Conservation (phyloP, 1,140 invertebrate species). For the Oncopeltus fasciatus region DNA sequence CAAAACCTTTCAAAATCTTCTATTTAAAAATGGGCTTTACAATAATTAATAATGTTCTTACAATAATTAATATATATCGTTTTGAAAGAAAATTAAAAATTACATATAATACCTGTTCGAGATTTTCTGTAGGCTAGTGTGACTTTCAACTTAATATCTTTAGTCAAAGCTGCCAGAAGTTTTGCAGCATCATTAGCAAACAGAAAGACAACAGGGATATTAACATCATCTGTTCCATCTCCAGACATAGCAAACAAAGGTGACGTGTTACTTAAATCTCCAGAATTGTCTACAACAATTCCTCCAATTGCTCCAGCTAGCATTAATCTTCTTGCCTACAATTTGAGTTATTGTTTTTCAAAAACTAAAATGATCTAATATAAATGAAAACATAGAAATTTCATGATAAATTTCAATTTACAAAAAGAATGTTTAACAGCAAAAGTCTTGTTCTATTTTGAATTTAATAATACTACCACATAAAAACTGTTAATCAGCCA, state of each 20-base stretch:
- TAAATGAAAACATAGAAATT: no score
- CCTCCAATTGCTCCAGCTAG: constrained; percentile 66
- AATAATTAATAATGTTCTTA: background rate
- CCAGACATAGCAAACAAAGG: constrained; percentile 93
- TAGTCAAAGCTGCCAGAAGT: constrained; percentile 40
- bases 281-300: constrained; percentile 78
- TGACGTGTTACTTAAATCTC: constrained; percentile 53
- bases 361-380: no score
- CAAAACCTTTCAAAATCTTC: no score
- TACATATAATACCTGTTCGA: background rate
- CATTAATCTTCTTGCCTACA: constrained; percentile 63
- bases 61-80: background rate
- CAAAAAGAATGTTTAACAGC: no score
- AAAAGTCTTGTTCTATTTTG: no score
- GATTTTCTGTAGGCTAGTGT: constrained; percentile 30
- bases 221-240: constrained; percentile 74
- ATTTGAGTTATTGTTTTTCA: no score
- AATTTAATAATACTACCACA: no score
- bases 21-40: background rate
- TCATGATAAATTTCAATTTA: no score
- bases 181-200: constrained; percentile 63
- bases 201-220: constrained; percentile 81
- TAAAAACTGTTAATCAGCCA: no score
- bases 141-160: constrained; percentile 35
- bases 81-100: background rate